Evolutionary conservation across 1,140 invertebrate species (phyloP).

Genomic region (Liolophura sinensis): DNA sequence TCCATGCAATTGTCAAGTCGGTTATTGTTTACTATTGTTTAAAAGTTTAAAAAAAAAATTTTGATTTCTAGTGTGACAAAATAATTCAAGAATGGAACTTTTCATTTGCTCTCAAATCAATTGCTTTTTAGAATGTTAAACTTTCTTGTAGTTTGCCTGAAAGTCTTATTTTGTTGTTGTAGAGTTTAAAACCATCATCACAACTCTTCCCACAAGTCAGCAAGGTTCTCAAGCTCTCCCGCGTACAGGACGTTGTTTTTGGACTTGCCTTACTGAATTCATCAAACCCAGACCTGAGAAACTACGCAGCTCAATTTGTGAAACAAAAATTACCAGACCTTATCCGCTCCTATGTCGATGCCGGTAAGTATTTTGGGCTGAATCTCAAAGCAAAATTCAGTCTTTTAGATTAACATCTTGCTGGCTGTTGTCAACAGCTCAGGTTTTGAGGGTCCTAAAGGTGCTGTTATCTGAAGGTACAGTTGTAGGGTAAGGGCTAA

Average conservation of each 20-base stretch:
- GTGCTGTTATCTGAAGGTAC: no score
- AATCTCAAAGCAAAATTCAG: background rate
- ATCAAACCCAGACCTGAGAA: constrained; percentile 72
- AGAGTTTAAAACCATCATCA: constrained; percentile 74
- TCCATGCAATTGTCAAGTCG: no score
- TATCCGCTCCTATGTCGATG: constrained; percentile 67
- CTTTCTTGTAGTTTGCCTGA: background rate
- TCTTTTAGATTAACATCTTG: background rate
- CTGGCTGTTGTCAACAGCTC: background rate
- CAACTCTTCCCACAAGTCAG: constrained; percentile 81
- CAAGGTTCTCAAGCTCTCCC: constrained; percentile 79
- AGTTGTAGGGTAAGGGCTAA: no score
- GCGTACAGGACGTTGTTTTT: constrained; percentile 87
- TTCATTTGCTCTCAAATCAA: no score
- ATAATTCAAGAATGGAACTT: background rate
- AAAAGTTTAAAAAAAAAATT: no score
- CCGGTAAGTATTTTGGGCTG: constrained; percentile 60
- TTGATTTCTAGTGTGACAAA: no score
- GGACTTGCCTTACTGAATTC: constrained; percentile 82
- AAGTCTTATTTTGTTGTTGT: constrained; percentile 40
- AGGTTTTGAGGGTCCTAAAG: no score
- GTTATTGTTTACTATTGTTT: no score
- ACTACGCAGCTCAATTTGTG: constrained; percentile 75
- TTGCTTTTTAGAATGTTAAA: no score
- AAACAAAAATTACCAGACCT: constrained; percentile 82